Percentiles rank a stretch among this genome's conserved stretches.
phyloP scores from a whole-genome alignment of 2,797 vertebrate species.

The Xenopus petersii region DNA sequence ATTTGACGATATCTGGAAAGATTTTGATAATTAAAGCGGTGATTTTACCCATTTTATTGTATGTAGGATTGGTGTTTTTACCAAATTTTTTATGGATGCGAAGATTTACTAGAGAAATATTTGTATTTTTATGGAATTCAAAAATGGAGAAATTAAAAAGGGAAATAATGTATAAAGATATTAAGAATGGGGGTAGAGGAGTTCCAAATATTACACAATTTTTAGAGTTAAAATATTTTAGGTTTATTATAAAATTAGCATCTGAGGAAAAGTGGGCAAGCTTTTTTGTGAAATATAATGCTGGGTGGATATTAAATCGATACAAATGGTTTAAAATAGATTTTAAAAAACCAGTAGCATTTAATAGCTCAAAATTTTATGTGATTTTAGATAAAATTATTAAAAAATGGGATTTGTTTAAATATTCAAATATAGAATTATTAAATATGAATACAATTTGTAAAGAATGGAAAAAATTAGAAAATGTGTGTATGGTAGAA shows the following conservation, averaged over 20 bases:
- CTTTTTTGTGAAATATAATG: no score
- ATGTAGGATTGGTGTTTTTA: background rate
- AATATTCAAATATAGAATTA: no score
- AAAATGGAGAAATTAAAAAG: background rate
- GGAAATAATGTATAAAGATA: background rate
- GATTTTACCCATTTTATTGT: background rate
- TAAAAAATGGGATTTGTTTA: no score
- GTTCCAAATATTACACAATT: background rate
- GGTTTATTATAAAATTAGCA: background rate
- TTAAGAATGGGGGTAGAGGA: background rate
- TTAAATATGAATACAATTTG: no score
- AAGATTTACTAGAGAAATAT: background rate
- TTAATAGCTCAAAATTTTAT: no score
- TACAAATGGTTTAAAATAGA: no score
- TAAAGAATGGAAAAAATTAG: no score
- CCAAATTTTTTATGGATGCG: background rate
- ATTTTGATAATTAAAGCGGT: background rate
- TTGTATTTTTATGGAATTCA: background rate
- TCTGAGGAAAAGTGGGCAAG: background rate
- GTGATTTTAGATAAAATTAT: no score
- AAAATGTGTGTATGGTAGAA: no score
- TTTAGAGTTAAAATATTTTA: background rate
- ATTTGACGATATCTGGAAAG: background rate
- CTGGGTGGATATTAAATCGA: no score
- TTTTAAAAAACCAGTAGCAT: no score